A percentile compares a stretch with the other conserved stretches of the same genome.
These are phyloP conservation scores for Machaerirhynchus nigripectus DNA, from an alignment of 2,113 vertebrate species.

Conservation along the genomic window DNA sequence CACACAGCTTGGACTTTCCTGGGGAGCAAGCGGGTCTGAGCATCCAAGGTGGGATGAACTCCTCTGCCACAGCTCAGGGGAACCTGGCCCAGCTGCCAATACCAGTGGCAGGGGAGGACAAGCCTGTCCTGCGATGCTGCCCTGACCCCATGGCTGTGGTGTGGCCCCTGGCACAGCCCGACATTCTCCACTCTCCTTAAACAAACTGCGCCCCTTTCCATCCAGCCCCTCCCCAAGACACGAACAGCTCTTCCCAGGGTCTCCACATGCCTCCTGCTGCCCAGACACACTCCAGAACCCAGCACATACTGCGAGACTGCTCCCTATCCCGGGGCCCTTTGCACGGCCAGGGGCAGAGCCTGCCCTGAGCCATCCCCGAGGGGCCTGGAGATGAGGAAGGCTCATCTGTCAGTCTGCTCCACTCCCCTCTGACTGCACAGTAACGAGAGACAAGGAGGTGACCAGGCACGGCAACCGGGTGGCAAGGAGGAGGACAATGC, in stretches of 20 bases:
- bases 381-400: accelerated
- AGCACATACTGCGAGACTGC: too few relatives aligned
- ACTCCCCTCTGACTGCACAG: neutral
- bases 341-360: too few relatives aligned
- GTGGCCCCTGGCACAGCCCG: accelerated
- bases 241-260: neutral
- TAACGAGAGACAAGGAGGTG: neutral
- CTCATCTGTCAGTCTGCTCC: neutral
- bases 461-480: accelerated
- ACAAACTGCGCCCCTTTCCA: neutral
- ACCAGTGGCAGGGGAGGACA: neutral
- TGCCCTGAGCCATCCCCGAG: neutral
- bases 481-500: accelerated
- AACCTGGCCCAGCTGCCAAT: neutral
- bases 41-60: neutral
- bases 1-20: neutral
- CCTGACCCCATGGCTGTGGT: accelerated
- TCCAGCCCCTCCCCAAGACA: neutral
- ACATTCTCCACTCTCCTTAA: accelerated
- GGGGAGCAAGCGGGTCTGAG: neutral
- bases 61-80: neutral
- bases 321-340: accelerated
- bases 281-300: accelerated
- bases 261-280: accelerated
- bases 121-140: neutral